Evolutionary conservation across 2,113 vertebrate species (phyloP).

Genomic region (Rattus rattus): DNA sequence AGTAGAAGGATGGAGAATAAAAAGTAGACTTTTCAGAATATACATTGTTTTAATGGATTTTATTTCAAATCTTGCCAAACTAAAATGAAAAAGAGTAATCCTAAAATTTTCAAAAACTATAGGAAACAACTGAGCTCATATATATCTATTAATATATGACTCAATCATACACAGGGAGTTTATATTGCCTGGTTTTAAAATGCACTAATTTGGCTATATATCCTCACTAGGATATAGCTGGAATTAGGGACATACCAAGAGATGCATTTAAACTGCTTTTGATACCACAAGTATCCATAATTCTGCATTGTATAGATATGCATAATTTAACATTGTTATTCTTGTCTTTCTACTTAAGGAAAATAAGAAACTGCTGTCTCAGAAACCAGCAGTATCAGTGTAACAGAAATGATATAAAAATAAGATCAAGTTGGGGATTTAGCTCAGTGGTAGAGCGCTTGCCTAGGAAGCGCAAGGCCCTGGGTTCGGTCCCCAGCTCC

Average conservation of each 20-base stretch:
- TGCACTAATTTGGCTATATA: background rate
- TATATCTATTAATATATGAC: background rate
- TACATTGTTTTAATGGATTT: conserved; percentile 5
- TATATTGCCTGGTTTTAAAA: conserved; percentile 19
- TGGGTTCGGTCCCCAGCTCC: no score
- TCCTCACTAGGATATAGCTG: background rate
- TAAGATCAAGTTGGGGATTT: no score
- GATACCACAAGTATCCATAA: background rate
- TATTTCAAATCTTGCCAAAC: conserved; percentile 5
- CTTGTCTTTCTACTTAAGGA: background rate
- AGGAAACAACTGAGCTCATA: background rate
- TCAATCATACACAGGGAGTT: background rate
- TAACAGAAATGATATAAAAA: background rate
- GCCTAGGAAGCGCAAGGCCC: no score
- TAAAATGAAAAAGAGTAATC: background rate
- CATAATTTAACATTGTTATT: background rate
- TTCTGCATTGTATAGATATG: background rate
- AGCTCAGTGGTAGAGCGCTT: no score
- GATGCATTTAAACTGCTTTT: background rate
- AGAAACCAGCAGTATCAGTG: background rate
- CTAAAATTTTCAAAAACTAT: conserved; percentile 13
- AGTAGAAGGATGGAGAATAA: background rate
- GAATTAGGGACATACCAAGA: background rate
- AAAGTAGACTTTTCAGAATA: background rate
- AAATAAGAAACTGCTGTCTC: conserved; percentile 1